Evolutionary conservation across 2,797 vertebrate species (phyloP).

Genomic region (Echeneis naucrates): DNA sequence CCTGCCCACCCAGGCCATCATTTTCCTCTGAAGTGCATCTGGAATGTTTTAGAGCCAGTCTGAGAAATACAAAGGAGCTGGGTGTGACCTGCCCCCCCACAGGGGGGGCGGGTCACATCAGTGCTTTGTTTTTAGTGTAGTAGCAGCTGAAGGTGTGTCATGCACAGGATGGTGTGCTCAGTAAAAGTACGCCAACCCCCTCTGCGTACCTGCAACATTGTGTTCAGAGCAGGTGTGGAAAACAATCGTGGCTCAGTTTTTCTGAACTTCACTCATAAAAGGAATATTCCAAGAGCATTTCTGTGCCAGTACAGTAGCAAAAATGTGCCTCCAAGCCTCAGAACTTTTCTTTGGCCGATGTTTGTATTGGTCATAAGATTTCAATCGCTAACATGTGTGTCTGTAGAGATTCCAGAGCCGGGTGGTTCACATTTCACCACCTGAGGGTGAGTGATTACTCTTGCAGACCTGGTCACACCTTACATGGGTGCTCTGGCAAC

Average conservation of each 20-base stretch:
- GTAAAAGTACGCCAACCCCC: background rate
- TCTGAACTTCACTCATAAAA: conserved; percentile 44
- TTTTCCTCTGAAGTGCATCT: conserved; percentile 49
- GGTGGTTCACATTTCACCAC: conserved; percentile 52
- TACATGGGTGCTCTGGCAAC: conserved; percentile 27
- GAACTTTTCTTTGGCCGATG: background rate
- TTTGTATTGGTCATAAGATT: background rate
- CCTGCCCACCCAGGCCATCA: conserved; percentile 34
- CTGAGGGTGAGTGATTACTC: conserved; percentile 14
- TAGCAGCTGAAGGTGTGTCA: conserved; percentile 14
- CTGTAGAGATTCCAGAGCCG: background rate
- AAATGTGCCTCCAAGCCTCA: conserved; percentile 7
- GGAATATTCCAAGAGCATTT: conserved; percentile 53
- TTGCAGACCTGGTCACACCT: conserved; percentile 36
- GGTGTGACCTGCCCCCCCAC: conserved; percentile 41
- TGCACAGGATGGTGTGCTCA: background rate
- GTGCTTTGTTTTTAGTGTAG: conserved; percentile 4
- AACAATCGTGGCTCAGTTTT: conserved; percentile 58
- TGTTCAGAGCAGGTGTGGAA: conserved; percentile 17
- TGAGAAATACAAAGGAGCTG: conserved; percentile 2
- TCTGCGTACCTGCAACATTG: background rate
- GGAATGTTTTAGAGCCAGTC: conserved; percentile 58
- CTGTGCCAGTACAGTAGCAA: conserved; percentile 14
- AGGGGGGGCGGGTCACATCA: conserved; percentile 11
- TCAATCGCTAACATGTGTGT: background rate